Conservation (phyloP, 2,113 vertebrate species). For the Anarhynchus alexandrinus region DNA sequence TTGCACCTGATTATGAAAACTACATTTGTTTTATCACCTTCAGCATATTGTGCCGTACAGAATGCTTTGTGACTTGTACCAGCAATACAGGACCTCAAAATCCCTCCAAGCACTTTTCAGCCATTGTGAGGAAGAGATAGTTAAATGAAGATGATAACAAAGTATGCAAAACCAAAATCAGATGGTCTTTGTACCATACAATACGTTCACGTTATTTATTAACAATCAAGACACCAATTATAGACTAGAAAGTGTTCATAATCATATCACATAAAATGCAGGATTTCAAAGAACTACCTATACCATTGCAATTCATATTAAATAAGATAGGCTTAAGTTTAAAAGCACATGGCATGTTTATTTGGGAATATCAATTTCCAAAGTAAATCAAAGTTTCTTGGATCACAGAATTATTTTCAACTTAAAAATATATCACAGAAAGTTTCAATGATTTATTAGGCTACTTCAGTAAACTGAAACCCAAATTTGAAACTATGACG, state of each 20-base stretch:
- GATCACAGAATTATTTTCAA: neutral
- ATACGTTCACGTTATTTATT: constrained; percentile 74
- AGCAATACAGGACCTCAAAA: constrained; percentile 69
- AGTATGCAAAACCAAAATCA: constrained; percentile 71
- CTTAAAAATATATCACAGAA: neutral
- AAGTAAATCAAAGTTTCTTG: constrained; percentile 26
- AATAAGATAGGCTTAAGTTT: constrained; percentile 13
- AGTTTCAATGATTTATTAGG: neutral
- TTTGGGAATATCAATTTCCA: neutral
- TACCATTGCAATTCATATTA: neutral
- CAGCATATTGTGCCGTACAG: constrained; percentile 49
- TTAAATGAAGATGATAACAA: constrained; percentile 68
- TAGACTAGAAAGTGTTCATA: neutral
- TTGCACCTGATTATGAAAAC: neutral
- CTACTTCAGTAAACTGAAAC: neutral
- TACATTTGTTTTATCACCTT: constrained; percentile 43
- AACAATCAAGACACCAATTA: constrained; percentile 56
- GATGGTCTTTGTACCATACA: constrained; percentile 57
- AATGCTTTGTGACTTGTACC: constrained; percentile 70
- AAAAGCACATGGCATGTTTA: constrained; percentile 13
- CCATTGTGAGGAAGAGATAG: constrained; percentile 64
- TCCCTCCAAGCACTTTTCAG: constrained; percentile 68
- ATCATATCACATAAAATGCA: neutral
- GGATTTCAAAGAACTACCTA: neutral
- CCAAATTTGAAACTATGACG: neutral